A percentile compares a stretch with the other conserved stretches of the same genome.
These are phyloP conservation scores for Planococcus citri DNA, from an alignment of 1,140 invertebrate genomes.

Conservation along the genomic window DNA sequence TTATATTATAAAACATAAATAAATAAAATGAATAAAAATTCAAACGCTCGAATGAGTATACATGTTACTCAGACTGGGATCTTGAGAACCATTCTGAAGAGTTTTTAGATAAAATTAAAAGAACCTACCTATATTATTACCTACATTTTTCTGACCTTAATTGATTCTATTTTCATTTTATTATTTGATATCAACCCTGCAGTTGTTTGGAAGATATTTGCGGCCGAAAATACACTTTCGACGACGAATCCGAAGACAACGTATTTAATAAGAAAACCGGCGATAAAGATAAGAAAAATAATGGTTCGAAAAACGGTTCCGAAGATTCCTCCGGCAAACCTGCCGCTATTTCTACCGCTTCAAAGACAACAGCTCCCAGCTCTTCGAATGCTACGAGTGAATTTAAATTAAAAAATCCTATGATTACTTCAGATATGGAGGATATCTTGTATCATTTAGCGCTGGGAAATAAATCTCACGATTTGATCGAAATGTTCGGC, in stretches of 20 bases:
- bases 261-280: neutral
- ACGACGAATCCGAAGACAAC: neutral
- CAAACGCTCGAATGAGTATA: too few relatives aligned
- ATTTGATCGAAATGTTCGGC: conserved; percentile 86
- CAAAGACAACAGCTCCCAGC: too few relatives aligned
- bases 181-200: too few relatives aligned
- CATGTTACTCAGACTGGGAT: too few relatives aligned
- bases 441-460: conserved; percentile 92
- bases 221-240: neutral
- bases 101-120: too few relatives aligned
- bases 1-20: too few relatives aligned
- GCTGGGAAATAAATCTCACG: conserved; percentile 76
- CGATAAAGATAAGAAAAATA: neutral
- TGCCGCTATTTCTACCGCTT: too few relatives aligned
- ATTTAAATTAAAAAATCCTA: neutral
- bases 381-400: neutral
- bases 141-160: too few relatives aligned
- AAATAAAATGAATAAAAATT: too few relatives aligned
- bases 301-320: neutral
- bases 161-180: too few relatives aligned
- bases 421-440: conserved; percentile 32
- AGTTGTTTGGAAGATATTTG: conserved; percentile 1
- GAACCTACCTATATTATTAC: too few relatives aligned
- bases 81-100: too few relatives aligned
- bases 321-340: neutral